Evolutionary conservation across 2,888 invertebrate species (phyloP), one percentile per base, ranked within the genome.

Genomic region (Dusona sp.): DNA sequence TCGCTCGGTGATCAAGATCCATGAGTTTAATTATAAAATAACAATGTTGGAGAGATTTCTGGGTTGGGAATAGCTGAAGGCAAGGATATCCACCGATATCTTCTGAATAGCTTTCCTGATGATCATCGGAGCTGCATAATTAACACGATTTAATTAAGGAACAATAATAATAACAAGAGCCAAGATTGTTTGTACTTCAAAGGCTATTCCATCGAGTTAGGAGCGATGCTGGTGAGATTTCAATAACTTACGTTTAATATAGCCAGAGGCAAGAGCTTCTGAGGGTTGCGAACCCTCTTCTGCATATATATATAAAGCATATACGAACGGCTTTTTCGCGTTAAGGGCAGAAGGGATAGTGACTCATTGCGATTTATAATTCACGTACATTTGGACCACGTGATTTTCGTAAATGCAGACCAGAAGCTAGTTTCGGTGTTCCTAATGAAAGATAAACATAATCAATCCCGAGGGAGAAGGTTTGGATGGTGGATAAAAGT

Each of bases 371-470:
- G 87, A 91, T 92, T 91, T 90, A 92, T 93, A 92, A 93, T 93
- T 93, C 91, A 93, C 88, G 88, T 89, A 88, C 90, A 67, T 68
- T 90, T 90, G 89, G 90, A 42, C 89, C 85, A 85, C 78, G 88
- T 84, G 85, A 88, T 90, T 90, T 89, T 87, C n/a, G 51, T 51
- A 77, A 36, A 68, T 38, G 36, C 42, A 22, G 38, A 61, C 61
- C 61, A 48, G 57, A 80, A 54, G 79, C 80, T 80, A 83, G 29
- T 79, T 77, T 86, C 88, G 85, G 91, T 90, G 91, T 90, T 92
- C 90, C 91, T 93, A 94, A 94, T 94, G 93, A 93, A 94, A 94
- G 92, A 92, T 93, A 93, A 94, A 94, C 93, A 94, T 92, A 93
- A 93, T 93, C 93, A 93, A 92, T 93, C 91, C 92, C 88, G 75